phyloP scores from a whole-genome alignment of 2,888 invertebrate genomes.

The Chaitophorus viminalis region DNA sequence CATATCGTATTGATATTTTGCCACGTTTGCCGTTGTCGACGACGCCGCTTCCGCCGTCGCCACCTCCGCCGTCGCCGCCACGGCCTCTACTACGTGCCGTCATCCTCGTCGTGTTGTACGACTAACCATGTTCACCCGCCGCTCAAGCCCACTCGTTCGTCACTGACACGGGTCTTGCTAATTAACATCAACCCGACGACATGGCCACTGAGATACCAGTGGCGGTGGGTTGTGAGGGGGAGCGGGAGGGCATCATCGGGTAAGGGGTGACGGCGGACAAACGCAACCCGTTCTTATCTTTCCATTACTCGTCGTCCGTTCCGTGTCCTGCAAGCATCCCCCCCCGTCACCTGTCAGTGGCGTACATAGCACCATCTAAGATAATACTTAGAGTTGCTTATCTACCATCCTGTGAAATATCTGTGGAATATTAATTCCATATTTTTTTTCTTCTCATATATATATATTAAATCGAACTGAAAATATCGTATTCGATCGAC shows the following conservation, averaged over 20 bases:
- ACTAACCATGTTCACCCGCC: not conserved
- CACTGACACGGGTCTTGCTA: not conserved
- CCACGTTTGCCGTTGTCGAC: slow-evolving; percentile 30
- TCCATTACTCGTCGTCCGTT: not conserved
- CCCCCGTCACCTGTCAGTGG: too few species aligned
- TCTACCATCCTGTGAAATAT: too few species aligned
- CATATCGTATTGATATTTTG: slow-evolving; percentile 59
- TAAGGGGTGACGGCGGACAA: too few species aligned
- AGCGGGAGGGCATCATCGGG: too few species aligned
- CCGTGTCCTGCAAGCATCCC: not conserved
- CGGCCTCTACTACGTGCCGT: too few species aligned
- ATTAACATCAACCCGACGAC: slow-evolving; percentile 25
- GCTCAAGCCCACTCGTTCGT: not conserved
- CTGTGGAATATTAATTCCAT: too few species aligned
- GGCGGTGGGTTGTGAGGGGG: too few species aligned
- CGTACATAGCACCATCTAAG: too few species aligned
- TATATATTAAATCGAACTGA: too few species aligned
- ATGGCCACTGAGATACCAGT: slow-evolving; percentile 4
- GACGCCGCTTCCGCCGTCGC: not conserved
- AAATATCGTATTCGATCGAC: too few species aligned
- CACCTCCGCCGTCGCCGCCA: not conserved
- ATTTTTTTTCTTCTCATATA: too few species aligned
- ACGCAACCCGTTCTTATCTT: not conserved
- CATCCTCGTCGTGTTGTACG: not conserved
- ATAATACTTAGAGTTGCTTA: too few species aligned